Base-by-base conservation (phyloP, 2,113 vertebrate genomes). In the Oostethus manadensis region DNA sequence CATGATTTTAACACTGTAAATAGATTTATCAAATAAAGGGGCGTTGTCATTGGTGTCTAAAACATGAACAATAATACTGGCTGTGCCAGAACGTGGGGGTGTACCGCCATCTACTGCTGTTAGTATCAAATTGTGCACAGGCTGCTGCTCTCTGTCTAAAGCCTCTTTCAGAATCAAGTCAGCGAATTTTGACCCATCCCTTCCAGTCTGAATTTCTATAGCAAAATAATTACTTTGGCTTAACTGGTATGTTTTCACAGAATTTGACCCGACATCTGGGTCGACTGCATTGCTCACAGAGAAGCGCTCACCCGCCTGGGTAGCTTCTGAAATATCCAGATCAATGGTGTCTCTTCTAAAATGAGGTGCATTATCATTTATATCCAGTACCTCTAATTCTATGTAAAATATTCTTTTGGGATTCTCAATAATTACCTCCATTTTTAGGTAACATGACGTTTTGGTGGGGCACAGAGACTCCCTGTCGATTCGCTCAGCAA, bases 381-480 rank as follows among this genome's bases (percentile, higher is more conserved):
- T 77, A n/a, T 81, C 75, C 29, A 71, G 11, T 9, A 81, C 68
- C 59, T 78, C 75, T 3, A 78, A 6, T 29, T 81, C 79, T 2
- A 78, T 75, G 47, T 88, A 86, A 60, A 87, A 88, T 21, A 90
- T 80, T 18, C 77, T 62, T 35, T 86, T 46, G 6, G 86, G 86
- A n/a, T 76, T 62, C 43, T 90, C 81, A 43, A 90, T 70, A 10
- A 81, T 78, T 20, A 86, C 79, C 44, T 91, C 89, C 57, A 91
- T 53, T 55, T 88, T 84, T 33, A 88, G 55, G 16, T 70, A 65
- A 21, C 84, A 60, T 3, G 38, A 42, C 22, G 70, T 67, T 0
- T 66, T 11, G 0, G 80, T 83, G 17, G 69, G 61, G 0, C 84
- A 86, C 0, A 86, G 0, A 17, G 65, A 43, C 15, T 90, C 89